A percentile compares a stretch with the other conserved stretches of the same genome.
phyloP scores from a whole-genome alignment of 1,140 invertebrate genomes.

The Drepana arcuata region DNA sequence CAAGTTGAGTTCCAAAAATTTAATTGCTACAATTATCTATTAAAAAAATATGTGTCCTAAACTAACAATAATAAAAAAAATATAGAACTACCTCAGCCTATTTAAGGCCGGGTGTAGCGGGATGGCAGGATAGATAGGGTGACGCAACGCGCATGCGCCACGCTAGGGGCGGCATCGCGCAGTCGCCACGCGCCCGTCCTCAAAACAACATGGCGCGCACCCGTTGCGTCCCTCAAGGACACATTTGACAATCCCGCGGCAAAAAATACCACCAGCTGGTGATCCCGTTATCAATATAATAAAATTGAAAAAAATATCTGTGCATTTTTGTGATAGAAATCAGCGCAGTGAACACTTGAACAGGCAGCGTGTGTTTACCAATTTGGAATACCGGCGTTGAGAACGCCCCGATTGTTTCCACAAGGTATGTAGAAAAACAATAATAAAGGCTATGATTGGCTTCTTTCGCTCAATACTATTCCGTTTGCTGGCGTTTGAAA shows the following conservation, averaged over 20 bases:
- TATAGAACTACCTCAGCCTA: no score
- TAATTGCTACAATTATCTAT: no score
- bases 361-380: conserved; percentile 29
- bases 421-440: conserved; percentile 48
- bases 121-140: conserved; percentile 26
- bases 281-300: conserved; percentile 14
- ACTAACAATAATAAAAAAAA: not conserved
- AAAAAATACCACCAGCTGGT: conserved; percentile 44
- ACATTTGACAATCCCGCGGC: conserved; percentile 41
- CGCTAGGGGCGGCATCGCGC: conserved; percentile 52
- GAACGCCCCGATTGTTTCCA: conserved; percentile 34
- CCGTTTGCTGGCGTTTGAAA: no score
- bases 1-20: no score
- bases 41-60: no score
- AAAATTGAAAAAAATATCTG: conserved; percentile 11
- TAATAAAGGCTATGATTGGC: conserved; percentile 18
- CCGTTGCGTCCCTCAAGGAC: conserved; percentile 47
- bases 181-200: conserved; percentile 63
- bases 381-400: conserved; percentile 44
- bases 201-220: conserved; percentile 58
- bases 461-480: no score
- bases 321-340: conserved; percentile 8
- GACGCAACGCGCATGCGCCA: conserved; percentile 52
- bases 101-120: conserved; percentile 10
- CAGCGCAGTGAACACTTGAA: conserved; percentile 16